These are phyloP conservation scores for Montipora sp. DNA, from an alignment of 64 coral and sea anemone genomes.

Conservation along the genomic window DNA sequence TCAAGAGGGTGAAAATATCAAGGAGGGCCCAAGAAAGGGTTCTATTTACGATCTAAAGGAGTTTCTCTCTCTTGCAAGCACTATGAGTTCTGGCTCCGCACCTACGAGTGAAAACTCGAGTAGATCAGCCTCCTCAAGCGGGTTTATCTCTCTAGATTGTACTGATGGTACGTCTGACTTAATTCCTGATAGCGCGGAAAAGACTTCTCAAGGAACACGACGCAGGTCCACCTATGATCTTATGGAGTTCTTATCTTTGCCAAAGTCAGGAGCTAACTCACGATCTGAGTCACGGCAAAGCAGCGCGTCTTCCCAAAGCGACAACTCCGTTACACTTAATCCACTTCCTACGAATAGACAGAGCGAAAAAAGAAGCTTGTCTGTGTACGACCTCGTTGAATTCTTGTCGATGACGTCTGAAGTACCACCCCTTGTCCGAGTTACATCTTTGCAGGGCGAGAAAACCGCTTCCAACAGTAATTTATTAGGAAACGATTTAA, in stretches of 20 bases:
- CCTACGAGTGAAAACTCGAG: slow-evolving; percentile 25
- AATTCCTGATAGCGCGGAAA: not conserved
- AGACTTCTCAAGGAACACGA: not conserved
- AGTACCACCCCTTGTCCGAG: slow-evolving; percentile 14
- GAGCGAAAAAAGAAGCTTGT: slow-evolving; percentile 41
- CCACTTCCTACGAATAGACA: not conserved
- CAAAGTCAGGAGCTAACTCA: not conserved
- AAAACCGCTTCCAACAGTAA: not conserved
- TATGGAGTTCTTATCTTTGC: slow-evolving; percentile 56
- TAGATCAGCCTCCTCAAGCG: not conserved
- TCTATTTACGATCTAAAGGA: slow-evolving; percentile 87
- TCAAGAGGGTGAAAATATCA: not conserved
- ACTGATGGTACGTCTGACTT: not conserved
- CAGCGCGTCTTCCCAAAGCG: not conserved
- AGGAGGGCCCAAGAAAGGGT: slow-evolving; percentile 29
- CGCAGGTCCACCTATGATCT: slow-evolving; percentile 32
- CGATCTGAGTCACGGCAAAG: slow-evolving; percentile 25
- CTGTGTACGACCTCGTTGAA: slow-evolving; percentile 78
- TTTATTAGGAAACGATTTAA: not conserved
- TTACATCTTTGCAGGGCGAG: not conserved
- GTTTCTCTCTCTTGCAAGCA: slow-evolving; percentile 71
- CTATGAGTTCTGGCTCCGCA: not conserved
- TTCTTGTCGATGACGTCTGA: slow-evolving; percentile 61
- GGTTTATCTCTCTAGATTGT: too few species aligned
- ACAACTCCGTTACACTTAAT: not conserved